phyloP scores from a whole-genome alignment of 2,888 invertebrate species.

The Drosophila trichaetosa region DNA sequence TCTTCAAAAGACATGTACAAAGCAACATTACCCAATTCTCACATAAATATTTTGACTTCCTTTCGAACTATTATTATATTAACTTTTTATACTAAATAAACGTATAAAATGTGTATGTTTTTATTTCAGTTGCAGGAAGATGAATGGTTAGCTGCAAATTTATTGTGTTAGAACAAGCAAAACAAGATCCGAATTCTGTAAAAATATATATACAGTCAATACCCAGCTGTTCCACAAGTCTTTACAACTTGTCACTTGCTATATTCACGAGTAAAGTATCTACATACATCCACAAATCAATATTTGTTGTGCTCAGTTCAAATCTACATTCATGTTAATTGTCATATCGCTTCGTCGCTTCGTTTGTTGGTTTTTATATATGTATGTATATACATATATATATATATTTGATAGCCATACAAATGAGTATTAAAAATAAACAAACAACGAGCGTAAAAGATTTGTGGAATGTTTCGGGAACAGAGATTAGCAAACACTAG shows the following conservation, averaged over 20 bases:
- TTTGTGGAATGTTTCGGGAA: constrained; percentile 26
- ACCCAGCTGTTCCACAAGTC: constrained; percentile 33
- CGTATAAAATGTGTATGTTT: constrained; percentile 67
- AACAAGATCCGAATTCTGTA: constrained; percentile 31
- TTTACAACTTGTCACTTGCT: constrained; percentile 21
- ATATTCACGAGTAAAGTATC: not conserved
- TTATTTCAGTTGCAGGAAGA: constrained; percentile 92
- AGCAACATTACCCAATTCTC: constrained; percentile 50
- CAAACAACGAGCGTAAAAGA: constrained; percentile 27
- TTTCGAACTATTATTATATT: constrained; percentile 27
- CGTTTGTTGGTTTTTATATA: not conserved
- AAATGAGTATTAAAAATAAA: not conserved
- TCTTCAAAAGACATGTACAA: constrained; percentile 49
- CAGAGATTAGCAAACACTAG: constrained; percentile 35
- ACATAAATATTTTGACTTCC: constrained; percentile 37
- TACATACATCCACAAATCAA: constrained; percentile 2
- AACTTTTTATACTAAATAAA: constrained; percentile 32
- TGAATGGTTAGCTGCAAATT: constrained; percentile 94
- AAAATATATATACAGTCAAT: constrained; percentile 25
- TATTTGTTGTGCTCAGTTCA: constrained; percentile 15
- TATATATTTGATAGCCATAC: constrained; percentile 2
- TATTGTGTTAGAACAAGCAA: constrained; percentile 89
- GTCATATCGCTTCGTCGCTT: constrained; percentile 4
- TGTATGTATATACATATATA: not conserved
- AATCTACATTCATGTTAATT: constrained; percentile 29